Conservation (phyloP, 2,113 vertebrate genomes). For the Coptodon bakossiorum region DNA sequence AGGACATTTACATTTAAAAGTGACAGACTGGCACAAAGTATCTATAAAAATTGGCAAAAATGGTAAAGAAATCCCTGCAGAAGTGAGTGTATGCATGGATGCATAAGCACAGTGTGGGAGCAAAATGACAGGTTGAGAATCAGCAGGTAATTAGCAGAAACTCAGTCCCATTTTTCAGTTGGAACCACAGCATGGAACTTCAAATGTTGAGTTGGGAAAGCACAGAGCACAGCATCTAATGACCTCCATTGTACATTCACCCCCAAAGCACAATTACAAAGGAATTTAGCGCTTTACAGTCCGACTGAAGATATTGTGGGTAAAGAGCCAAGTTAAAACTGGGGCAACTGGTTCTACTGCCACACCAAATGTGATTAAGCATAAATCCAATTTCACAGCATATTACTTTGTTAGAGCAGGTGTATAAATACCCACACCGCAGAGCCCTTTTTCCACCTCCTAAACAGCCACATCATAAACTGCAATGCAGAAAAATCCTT, state of each 20-base stretch:
- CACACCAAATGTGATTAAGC: conserved; percentile 38
- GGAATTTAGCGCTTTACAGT: neutral
- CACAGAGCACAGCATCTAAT: neutral
- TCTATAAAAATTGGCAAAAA: neutral
- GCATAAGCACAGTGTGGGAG: conserved; percentile 29
- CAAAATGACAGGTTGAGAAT: conserved; percentile 46
- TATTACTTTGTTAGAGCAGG: conserved; percentile 2
- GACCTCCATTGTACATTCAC: neutral
- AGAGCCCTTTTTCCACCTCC: neutral
- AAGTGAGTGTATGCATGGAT: neutral
- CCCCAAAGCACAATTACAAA: neutral
- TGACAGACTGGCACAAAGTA: neutral
- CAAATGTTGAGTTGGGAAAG: neutral
- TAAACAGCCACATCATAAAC: neutral
- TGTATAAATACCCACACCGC: conserved; percentile 1
- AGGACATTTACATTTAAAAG: neutral
- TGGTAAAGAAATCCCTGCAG: neutral
- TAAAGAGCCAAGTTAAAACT: conserved; percentile 22
- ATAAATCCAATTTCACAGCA: conserved; percentile 41
- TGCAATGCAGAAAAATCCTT: neutral
- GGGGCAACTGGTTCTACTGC: conserved; percentile 11
- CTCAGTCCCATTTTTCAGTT: neutral
- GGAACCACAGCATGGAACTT: neutral
- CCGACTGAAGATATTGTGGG: neutral
- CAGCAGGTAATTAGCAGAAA: conserved; percentile 49